Evolutionary conservation across 2,888 invertebrate species (phyloP), one percentile per base, ranked within the genome.

Genomic region (Tanytarsus gracilentus): DNA sequence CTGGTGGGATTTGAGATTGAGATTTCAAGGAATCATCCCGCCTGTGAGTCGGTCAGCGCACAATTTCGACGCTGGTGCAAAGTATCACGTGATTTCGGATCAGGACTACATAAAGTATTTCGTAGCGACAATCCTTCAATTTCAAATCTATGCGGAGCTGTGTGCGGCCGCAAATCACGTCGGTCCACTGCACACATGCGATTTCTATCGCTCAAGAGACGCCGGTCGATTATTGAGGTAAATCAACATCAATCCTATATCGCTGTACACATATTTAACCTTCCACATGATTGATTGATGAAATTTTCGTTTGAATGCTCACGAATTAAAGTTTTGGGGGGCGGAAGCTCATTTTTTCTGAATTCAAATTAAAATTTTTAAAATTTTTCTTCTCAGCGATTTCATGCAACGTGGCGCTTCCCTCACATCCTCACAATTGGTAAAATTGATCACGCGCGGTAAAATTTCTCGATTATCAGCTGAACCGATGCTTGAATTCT

Each of bases 51-150:
- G 91, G 65, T 78, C 79, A 0, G 87, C 88, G 69, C 75, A 79
- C 0, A 86, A 91, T 70, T 88, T 92, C 65, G 91, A 92, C 68
- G 84, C 91, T 0, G 90, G 84, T 1, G 79, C 90, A 1, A 92
- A 91, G 67, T 86, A 86, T 68, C 91, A 92, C 68, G 76, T 92
- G 6, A 81, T 87, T 4, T 83, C 86, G 3, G 87, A 90, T 71
- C 78, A 82, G 72, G 79, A 81, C 62, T 83, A 79, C 71, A 78
- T 78, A 65, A 85, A 88, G 69, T 92, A 92, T 71, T 92, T 91
- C 70, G 81, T 92, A 2, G 85, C 87, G 0, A 80, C 85, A 16
- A 76, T 92, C 4, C 73, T 92, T 61, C 89, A 93, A 75, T 93
- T 92, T 75, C 92, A 92, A 76, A 79, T 93, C 55, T 87, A 85